Base-by-base conservation (phyloP, 2,797 vertebrate species). In the Calcarius lapponicus region DNA sequence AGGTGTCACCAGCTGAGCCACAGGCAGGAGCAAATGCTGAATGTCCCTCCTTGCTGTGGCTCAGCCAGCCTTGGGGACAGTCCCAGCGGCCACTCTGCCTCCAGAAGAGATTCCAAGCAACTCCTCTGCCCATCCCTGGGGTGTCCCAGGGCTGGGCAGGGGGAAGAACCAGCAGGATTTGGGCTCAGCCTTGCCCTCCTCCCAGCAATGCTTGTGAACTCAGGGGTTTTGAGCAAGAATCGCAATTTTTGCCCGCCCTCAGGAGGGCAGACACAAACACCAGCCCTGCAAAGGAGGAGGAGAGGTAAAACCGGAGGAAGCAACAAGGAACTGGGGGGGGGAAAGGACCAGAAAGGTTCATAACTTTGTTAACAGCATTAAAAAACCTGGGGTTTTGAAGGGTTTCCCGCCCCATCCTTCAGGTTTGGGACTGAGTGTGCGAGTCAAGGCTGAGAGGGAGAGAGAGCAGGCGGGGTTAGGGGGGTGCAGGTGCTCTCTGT, bases 401-500 rank as follows among this genome's bases (percentile, higher is more conserved):
- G 2, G 73, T 75, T 75, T 94, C 91, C 73, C 42, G 2, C 90
- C 88, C 93, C 95, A 54, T 96, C 92, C 95, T 91, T 95, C 74
- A 31, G 58, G 93, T 88, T 69, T 50, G 94, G 94, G 79, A 66
- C 34, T 45, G 69, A 95, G 92, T 62, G 85, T 76, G 95, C 32
- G 29, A 92, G 93, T 92, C 91, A 89, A 86, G 95, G 96, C 89
- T 96, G 54, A 96, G 97, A 97, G 90, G 93, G 94, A 93, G 94
- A 97, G 92, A 96, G 88, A 98, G 81, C 96, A 96, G 97, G 69
- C 90, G 25, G 95, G 95, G 97, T 98, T 97, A 97, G 92, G 95
- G 87, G 95, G 96, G 93, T 96, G 97, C 97, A 94, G 92, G 97
- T 98, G 98, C 97, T 97, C 93, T 97, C 96, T 95, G 92, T 98